phyloP scores from a whole-genome alignment of 2,888 invertebrate genomes.

The Periphyllus acericola region DNA sequence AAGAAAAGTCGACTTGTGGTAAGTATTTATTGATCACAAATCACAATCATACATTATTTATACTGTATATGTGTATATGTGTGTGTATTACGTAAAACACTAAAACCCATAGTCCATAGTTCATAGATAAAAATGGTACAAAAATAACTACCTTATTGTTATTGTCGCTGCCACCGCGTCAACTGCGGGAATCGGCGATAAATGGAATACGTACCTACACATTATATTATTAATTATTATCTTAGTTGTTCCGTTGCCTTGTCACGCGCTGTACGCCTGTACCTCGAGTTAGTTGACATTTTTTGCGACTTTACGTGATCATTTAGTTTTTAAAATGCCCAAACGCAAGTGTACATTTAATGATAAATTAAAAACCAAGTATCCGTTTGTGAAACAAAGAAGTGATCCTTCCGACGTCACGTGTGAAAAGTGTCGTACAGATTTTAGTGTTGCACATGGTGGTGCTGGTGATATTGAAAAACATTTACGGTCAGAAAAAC shows the following conservation, averaged over 20 bases:
- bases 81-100: neutral
- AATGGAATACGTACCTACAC: neutral
- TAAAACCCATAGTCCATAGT: conserved; percentile 20
- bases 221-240: neutral
- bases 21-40: too few relatives aligned
- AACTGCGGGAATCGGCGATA: conserved; percentile 14
- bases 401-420: conserved; percentile 14
- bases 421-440: conserved; percentile 27
- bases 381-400: conserved; percentile 25
- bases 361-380: conserved; percentile 16
- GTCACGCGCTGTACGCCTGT: neutral
- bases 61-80: neutral
- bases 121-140: conserved; percentile 11
- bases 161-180: conserved; percentile 11
- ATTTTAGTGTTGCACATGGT: conserved; percentile 28
- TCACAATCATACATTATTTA: too few relatives aligned
- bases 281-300: conserved; percentile 8
- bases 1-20: too few relatives aligned
- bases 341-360: conserved; percentile 33
- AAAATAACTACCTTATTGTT: neutral
- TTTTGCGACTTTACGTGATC: neutral
- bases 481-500: conserved; percentile 30
- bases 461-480: conserved; percentile 32
- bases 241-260: conserved; percentile 21
- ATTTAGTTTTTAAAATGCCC: conserved; percentile 22